Base-by-base conservation (phyloP, 2,888 invertebrate species). In the Lithophane leautieri region DNA sequence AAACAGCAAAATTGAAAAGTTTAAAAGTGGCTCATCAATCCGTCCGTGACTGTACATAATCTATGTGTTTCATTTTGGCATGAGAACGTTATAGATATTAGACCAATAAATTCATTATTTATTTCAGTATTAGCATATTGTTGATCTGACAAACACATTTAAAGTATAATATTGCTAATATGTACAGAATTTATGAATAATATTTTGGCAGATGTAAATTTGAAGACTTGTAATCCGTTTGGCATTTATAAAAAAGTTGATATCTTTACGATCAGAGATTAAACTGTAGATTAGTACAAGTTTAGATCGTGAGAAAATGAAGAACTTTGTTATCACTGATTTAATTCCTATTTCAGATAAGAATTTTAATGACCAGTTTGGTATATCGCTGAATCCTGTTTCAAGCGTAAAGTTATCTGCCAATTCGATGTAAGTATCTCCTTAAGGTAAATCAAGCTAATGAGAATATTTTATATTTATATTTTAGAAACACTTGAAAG, bases 41-140 rank as follows among this genome's bases (percentile, higher is more conserved):
- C n/a, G n/a, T n/a, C n/a, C n/a, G n/a, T n/a, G n/a, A n/a, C n/a
- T n/a, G n/a, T n/a, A 2, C 42, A 66, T 75, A 69, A 76, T 80
- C 22, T 54, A 40, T 66, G 52, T 22, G 14, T 34, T 70, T 52
- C 44, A 44, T 72, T 42, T 52, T 63, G 40, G 9, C 62, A 62
- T 76, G 54, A 54, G 70, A 84, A 52, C 9, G 28, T 28, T 70
- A 28, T 52, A 50, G 1, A 67, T 67, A 47, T 56, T 44, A 65
- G 8, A 50, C 22, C 25, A 63, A 73, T 67, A 63, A 80, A 70
- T 62, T 42, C 6, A 61, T 40, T n/a, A 68, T 78, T 71, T 40
- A 83, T 73, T 47, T 66, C 2, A n/a, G 19, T 69, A 70, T 81
- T 83, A 58, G 19, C 68, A 82, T 79, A 60, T 65, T 54, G 4